These are phyloP conservation scores for Cardinalis cardinalis DNA, from an alignment of 2,113 vertebrate genomes.

Conservation along the genomic window DNA sequence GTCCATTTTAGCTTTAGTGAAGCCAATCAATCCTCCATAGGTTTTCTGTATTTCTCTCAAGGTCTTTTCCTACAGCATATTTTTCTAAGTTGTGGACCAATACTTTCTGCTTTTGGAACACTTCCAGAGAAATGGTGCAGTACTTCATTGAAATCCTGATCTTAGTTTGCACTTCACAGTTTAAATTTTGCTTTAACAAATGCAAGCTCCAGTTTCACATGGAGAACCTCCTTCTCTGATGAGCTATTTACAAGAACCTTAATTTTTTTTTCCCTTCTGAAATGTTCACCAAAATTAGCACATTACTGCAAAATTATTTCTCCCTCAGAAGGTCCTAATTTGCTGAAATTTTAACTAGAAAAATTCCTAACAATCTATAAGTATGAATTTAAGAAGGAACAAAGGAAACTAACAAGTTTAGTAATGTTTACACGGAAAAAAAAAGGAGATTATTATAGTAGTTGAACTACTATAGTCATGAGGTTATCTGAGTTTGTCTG, in stretches of 20 bases:
- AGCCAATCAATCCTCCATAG: background rate
- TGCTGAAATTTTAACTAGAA: background rate
- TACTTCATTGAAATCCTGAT: background rate
- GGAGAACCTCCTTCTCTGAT: background rate
- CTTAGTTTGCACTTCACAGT: background rate
- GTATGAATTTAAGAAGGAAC: background rate
- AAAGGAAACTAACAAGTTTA: background rate
- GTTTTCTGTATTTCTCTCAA: background rate
- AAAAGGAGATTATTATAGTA: background rate
- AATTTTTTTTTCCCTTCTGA: background rate
- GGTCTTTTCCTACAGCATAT: background rate
- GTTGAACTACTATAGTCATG: background rate
- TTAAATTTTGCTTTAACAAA: background rate
- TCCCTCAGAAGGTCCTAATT: background rate
- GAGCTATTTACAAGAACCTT: accelerated
- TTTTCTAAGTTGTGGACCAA: background rate
- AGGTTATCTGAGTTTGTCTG: background rate
- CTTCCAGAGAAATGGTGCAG: background rate
- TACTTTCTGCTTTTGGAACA: background rate
- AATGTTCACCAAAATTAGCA: background rate
- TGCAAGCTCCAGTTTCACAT: background rate
- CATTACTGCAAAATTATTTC: background rate
- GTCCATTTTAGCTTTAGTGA: background rate
- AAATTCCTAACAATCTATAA: background rate
- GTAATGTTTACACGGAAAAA: background rate